These are phyloP conservation scores for Hyposmocoma kahamanoa DNA, from an alignment of 1,140 invertebrate genomes.

Conservation along the genomic window DNA sequence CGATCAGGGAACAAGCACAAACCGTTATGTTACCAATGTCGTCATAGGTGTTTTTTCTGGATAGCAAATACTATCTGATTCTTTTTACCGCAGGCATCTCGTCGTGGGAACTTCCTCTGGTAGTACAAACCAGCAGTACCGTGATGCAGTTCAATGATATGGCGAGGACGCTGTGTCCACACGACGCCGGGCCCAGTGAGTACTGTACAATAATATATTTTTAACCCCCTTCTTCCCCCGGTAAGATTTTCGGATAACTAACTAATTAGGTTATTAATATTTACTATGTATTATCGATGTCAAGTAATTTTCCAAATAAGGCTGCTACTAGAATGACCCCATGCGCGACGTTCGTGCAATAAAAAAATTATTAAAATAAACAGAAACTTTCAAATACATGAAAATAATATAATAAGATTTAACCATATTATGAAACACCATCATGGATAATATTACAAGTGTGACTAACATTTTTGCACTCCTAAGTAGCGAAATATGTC, in stretches of 20 bases:
- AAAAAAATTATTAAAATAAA: neutral
- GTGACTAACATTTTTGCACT: neutral
- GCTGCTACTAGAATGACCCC: neutral
- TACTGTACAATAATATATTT: neutral
- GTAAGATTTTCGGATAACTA: neutral
- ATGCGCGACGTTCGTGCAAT: neutral
- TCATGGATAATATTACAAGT: too few relatives aligned
- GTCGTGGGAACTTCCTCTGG: slow-evolving; percentile 80
- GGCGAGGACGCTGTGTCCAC: slow-evolving; percentile 78
- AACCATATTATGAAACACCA: too few relatives aligned
- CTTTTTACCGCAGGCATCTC: slow-evolving; percentile 58
- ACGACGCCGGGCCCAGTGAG: slow-evolving; percentile 64
- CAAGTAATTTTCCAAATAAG: too few relatives aligned
- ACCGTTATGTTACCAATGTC: too few relatives aligned
- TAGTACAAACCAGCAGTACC: slow-evolving; percentile 58
- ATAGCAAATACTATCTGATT: too few relatives aligned
- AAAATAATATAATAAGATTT: too few relatives aligned
- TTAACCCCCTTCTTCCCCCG: neutral
- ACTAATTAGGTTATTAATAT: neutral
- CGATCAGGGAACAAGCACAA: too few relatives aligned
- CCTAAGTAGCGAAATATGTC: too few relatives aligned
- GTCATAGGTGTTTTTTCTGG: too few relatives aligned
- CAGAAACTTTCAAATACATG: too few relatives aligned
- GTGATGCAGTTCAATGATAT: slow-evolving; percentile 70
- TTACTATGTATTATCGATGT: neutral